These are phyloP conservation scores for Hycleus phaleratus DNA, from an alignment of 1,140 invertebrate genomes.

Conservation along the genomic window DNA sequence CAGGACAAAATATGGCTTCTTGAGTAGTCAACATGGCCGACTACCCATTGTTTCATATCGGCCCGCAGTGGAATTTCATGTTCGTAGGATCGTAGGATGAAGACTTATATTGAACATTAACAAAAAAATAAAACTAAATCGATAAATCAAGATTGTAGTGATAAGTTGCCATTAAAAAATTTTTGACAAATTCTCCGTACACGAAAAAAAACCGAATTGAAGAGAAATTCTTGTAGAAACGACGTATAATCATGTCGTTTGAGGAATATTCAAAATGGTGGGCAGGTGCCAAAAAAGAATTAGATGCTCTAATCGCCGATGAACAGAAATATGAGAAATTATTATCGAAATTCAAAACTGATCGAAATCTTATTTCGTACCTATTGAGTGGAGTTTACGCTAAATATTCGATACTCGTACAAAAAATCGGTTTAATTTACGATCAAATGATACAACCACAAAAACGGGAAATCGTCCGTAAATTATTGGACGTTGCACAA, in stretches of 20 bases:
- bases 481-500: slow-evolving; percentile 32
- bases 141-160: too few relatives aligned
- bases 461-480: slow-evolving; percentile 31
- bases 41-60: slow-evolving; percentile 32
- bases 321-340: slow-evolving; percentile 16
- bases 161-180: too few relatives aligned
- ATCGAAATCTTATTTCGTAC: slow-evolving; percentile 23
- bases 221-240: too few relatives aligned
- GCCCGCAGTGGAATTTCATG: slow-evolving; percentile 14
- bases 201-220: too few relatives aligned
- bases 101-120: too few relatives aligned
- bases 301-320: slow-evolving; percentile 23
- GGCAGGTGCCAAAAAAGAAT: slow-evolving; percentile 27
- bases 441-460: slow-evolving; percentile 35
- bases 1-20: slow-evolving; percentile 41
- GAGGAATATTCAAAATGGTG: slow-evolving; percentile 37
- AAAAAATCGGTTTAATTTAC: slow-evolving; percentile 31
- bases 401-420: slow-evolving; percentile 31
- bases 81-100: neutral
- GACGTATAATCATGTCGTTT: slow-evolving; percentile 28
- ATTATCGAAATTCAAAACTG: slow-evolving; percentile 18
- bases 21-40: slow-evolving; percentile 42
- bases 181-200: too few relatives aligned
- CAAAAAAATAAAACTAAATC: too few relatives aligned
- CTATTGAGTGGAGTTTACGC: slow-evolving; percentile 33